Conservation (phyloP, 2,113 vertebrate genomes). For the Neotragus moschatus region DNA sequence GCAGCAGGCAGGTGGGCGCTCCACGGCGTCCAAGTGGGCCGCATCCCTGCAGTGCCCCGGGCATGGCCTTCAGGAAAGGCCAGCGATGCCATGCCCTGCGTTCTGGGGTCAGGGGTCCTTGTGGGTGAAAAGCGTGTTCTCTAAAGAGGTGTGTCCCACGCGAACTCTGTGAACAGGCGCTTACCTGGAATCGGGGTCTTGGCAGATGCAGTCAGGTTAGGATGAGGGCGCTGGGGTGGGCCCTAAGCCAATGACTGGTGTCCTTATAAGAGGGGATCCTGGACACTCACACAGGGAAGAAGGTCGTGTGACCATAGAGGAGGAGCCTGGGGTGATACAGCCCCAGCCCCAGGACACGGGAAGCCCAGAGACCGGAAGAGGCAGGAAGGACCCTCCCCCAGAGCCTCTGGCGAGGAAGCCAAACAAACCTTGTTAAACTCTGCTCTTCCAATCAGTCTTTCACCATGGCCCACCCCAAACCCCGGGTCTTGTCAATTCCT, state of each 20-base stretch:
- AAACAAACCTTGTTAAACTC: too few relatives aligned
- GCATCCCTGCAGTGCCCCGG: fast-evolving
- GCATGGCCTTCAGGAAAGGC: background rate
- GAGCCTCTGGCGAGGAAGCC: background rate
- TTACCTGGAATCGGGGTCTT: background rate
- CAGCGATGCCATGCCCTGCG: background rate
- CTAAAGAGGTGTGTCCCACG: background rate
- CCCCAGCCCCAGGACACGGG: background rate
- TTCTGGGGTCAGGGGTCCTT: too few relatives aligned
- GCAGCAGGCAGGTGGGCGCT: background rate
- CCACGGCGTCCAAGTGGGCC: fast-evolving
- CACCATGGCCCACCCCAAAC: background rate
- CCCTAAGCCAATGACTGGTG: too few relatives aligned
- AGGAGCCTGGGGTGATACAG: background rate
- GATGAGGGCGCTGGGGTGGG: background rate
- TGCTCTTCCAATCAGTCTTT: background rate
- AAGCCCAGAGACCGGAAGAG: background rate
- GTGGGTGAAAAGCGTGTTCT: background rate
- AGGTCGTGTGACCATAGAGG: fast-evolving
- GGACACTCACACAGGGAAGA: background rate
- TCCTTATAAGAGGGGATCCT: background rate
- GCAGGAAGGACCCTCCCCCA: background rate
- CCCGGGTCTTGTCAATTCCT: background rate
- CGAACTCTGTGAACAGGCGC: fast-evolving
- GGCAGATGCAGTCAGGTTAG: background rate